phyloP scores from a whole-genome alignment of 2,113 vertebrate species.

The Aptenodytes forsteri region DNA sequence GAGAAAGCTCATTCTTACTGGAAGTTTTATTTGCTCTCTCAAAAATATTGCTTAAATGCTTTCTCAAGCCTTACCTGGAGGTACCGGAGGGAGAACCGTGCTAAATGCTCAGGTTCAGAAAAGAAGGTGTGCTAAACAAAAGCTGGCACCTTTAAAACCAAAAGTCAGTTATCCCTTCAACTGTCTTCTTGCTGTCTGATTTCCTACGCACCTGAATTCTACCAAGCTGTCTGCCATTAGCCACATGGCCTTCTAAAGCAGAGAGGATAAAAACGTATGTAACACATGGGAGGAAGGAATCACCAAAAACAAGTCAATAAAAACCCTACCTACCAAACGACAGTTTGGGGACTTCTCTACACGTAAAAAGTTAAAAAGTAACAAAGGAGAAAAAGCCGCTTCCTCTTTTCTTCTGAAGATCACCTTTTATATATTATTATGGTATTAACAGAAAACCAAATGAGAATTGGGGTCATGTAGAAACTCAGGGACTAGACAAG shows the following conservation, averaged over 20 bases:
- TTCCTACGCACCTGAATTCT: background rate
- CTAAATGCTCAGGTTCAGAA: background rate
- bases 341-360: background rate
- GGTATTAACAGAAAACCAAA: background rate
- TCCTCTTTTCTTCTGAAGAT: background rate
- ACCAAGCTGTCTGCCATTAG: background rate
- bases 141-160: background rate
- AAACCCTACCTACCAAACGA: background rate
- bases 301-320: background rate
- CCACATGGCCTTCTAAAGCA: background rate
- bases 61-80: background rate
- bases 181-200: background rate
- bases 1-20: background rate
- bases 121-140: background rate
- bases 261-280: background rate
- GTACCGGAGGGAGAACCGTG: background rate
- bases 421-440: background rate
- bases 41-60: background rate
- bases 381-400: background rate
- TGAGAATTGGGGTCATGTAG: background rate
- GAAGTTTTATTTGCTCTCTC: background rate
- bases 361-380: background rate
- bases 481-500: background rate
- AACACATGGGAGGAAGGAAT: background rate
- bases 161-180: background rate